Evolutionary conservation across 2,888 invertebrate genomes (phyloP), one percentile per base, ranked within the genome.

Genomic region (Dolomedes plantarius): DNA sequence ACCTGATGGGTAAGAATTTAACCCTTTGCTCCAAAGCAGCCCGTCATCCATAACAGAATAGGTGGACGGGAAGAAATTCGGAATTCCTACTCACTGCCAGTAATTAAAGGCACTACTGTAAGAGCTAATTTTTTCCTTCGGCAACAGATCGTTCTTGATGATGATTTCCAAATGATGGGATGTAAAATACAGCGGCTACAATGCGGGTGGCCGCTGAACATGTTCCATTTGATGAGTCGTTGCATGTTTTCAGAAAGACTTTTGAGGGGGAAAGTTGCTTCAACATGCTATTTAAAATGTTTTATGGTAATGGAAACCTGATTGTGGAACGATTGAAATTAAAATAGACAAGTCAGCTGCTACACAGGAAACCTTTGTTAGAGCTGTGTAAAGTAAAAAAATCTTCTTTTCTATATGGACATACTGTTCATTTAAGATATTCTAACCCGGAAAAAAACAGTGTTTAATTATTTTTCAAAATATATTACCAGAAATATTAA

Each of bases 1-100:
- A 74, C 39, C 67, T 81, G 81, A 76, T 76, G 75, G 46, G 68
- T 62, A 76, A 71, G 82, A 82, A 82, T 82, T 69, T 82, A 82
- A 82, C 82, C 82, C 82, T 76, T 80, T 82, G 71, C 75, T 76
- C 82, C n/a, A 68, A 67, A 81, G 74, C 67, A 74, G 71, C 62
- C 68, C 64, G 31, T 50, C 72, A 81, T 75, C 71, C 71, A 75
- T 76, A 71, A 69, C 74, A 56, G 56, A 39, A 36, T 46, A 32
- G 36, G 32, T 23, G 78, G 69, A 69, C 46, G 32, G 71, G 32
- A 32, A 46, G 50, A 73, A 73, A 80, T 73, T 67, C 67, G 80
- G 39, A 73, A 80, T 80, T 67, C 50, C 56, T 73, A 27, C 80
- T 72, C 31, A 65, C 31, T 72, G 79, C 5, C 56, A 23, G 23